Conservation (phyloP, 2,888 invertebrate genomes). For the Heliothis peltigera region DNA sequence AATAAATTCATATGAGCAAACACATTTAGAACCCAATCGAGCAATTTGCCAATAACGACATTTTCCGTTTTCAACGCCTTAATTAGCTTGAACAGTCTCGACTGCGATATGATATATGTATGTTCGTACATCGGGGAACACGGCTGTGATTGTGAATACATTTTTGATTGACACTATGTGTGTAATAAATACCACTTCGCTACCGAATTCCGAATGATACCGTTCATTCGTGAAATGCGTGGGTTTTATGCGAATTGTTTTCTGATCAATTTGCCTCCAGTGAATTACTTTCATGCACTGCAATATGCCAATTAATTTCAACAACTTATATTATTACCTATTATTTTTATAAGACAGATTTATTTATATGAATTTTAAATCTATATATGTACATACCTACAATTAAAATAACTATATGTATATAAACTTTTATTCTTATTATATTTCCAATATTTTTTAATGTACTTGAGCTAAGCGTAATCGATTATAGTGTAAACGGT, state of each 20-base stretch:
- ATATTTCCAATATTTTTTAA: neutral
- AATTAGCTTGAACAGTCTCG: constrained; percentile 4
- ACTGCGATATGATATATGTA: neutral
- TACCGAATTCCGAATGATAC: neutral
- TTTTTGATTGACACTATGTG: constrained; percentile 1
- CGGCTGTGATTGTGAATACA: neutral
- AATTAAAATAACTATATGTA: too few relatives aligned
- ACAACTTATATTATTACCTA: too few relatives aligned
- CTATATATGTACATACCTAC: too few relatives aligned
- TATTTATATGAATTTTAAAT: too few relatives aligned
- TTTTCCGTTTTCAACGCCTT: constrained; percentile 5
- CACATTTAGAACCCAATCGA: neutral
- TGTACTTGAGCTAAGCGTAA: neutral
- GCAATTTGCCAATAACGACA: neutral
- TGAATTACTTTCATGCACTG: neutral
- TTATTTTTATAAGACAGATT: too few relatives aligned
- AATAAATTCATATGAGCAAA: constrained; percentile 4
- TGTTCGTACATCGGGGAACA: neutral
- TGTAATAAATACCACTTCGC: neutral
- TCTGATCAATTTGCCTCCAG: neutral
- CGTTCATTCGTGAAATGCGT: neutral
- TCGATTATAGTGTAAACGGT: neutral
- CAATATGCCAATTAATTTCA: too few relatives aligned
- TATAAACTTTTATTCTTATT: too few relatives aligned
- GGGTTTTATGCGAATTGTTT: neutral